phyloP scores from a whole-genome alignment of 1,140 invertebrate species.

The Macrosteles quadrilineatus region DNA sequence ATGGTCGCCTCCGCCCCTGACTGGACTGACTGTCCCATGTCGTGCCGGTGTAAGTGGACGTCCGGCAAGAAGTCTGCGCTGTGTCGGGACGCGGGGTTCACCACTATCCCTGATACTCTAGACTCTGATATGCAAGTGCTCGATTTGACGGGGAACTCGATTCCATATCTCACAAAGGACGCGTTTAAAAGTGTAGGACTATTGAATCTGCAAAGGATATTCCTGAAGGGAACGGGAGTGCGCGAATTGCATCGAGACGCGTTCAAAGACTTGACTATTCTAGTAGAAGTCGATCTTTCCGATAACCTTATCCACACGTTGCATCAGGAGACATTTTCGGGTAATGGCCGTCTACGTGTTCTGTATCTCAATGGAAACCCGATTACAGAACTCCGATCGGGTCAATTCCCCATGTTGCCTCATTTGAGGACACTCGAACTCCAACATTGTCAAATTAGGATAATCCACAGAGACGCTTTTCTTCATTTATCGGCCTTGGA shows the following conservation, averaged over 20 bases:
- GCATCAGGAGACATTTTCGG: conserved; percentile 69
- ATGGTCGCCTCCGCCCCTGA: conserved; percentile 53
- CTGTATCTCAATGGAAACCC: conserved; percentile 72
- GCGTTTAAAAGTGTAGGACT: conserved; percentile 77
- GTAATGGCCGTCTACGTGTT: conserved; percentile 70
- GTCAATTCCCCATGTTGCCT: conserved; percentile 70
- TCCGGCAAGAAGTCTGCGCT: conserved; percentile 84
- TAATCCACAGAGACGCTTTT: conserved; percentile 71
- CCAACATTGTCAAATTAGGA: conserved; percentile 70
- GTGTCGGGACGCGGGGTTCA: conserved; percentile 73
- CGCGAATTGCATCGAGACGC: conserved; percentile 75
- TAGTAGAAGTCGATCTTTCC: conserved; percentile 83
- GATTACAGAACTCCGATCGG: conserved; percentile 58
- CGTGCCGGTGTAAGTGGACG: conserved; percentile 86
- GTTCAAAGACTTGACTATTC: conserved; percentile 81
- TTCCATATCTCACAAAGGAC: conserved; percentile 73
- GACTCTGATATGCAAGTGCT: conserved; percentile 84
- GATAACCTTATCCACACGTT: conserved; percentile 68
- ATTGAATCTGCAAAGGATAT: conserved; percentile 81
- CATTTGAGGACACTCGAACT: conserved; percentile 72
- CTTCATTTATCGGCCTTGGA: conserved; percentile 65
- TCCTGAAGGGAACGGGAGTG: conserved; percentile 71
- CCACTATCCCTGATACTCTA: conserved; percentile 69
- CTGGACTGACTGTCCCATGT: conserved; percentile 78
- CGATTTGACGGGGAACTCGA: conserved; percentile 77